Evolutionary conservation across 92 coral and sea anemone species (phyloP), one percentile per base, ranked within the genome.

Genomic region (Ricordea florida): DNA sequence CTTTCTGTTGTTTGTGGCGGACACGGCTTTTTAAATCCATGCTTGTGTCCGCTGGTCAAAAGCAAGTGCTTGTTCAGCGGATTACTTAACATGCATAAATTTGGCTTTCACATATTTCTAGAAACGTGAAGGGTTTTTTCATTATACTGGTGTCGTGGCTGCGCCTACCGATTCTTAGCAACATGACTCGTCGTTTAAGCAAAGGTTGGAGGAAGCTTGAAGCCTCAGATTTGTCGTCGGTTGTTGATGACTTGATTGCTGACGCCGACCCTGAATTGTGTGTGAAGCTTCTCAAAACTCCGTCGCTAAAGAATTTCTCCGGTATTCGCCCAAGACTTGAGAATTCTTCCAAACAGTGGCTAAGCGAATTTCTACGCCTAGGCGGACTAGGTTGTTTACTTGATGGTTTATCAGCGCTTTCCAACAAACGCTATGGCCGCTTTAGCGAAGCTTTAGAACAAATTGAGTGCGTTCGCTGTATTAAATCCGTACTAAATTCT

Each of bases 401-500:
- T 9, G 81, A 82, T 23, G 71, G 90, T 0, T 49, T 93, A 33
- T 62, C 83, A 31, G 33, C 76, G 52, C 62, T 89, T 11, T 74
- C 66, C n/a, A 36, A 64, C 4, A 63, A 46, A 16, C 66, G 82
- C 28, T 32, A 64, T 14, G 75, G 51, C 16, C 47, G 74, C 14
- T 86, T 93, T 32, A 57, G 82, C 10, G 89, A 67, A 20, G 89
- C 92, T 21, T 41, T 90, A 16, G 92, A 79, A 5, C 92, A 84
- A 25, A 43, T 90, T 16, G 98, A 93, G 62, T 91, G 96, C 20
- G 86, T 90, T 0, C 77, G 92, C 9, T 83, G 96, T 38, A 90
- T 93, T 36, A 93, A 93, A 62, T 93, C 93, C 5, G 98, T 90
- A 2, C 74, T 93, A 74, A 93, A 90, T 69, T 90, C 96, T 0